phyloP scores from a whole-genome alignment of 2,797 vertebrate genomes.

The Gymnodraco acuticeps region DNA sequence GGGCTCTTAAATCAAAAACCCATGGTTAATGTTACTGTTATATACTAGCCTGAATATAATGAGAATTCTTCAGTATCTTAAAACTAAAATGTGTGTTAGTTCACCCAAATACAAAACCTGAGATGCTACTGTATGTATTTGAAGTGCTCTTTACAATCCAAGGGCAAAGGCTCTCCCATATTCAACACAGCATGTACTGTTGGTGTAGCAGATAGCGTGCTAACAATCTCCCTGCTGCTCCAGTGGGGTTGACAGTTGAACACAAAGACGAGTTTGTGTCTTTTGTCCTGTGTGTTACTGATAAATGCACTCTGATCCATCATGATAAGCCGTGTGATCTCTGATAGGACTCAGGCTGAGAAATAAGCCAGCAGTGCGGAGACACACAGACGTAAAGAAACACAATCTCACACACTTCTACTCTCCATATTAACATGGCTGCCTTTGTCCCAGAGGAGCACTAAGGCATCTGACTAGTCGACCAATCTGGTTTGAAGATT shows the following conservation, averaged over 20 bases:
- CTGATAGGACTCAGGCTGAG: slow-evolving; percentile 58
- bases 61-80: not conserved
- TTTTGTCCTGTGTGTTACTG: slow-evolving; percentile 55
- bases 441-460: slow-evolving; percentile 66
- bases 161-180: not conserved
- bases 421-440: slow-evolving; percentile 47
- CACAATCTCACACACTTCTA: slow-evolving; percentile 34
- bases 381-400: slow-evolving; percentile 14
- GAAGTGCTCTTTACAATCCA: not conserved
- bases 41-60: not conserved
- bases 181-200: not conserved
- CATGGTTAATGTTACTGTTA: not conserved
- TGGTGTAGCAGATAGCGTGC: slow-evolving; percentile 1
- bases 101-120: not conserved
- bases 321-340: slow-evolving; percentile 76
- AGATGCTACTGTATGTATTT: not conserved
- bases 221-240: slow-evolving; percentile 23
- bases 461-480: slow-evolving; percentile 67
- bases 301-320: slow-evolving; percentile 71
- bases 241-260: slow-evolving; percentile 18
- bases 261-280: slow-evolving; percentile 35
- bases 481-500: slow-evolving; percentile 80
- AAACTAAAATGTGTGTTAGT: not conserved
- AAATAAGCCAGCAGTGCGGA: slow-evolving; percentile 58
- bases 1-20: no score